Conservation (phyloP, 1,140 invertebrate species). For the Neomicropteryx cornuta region DNA sequence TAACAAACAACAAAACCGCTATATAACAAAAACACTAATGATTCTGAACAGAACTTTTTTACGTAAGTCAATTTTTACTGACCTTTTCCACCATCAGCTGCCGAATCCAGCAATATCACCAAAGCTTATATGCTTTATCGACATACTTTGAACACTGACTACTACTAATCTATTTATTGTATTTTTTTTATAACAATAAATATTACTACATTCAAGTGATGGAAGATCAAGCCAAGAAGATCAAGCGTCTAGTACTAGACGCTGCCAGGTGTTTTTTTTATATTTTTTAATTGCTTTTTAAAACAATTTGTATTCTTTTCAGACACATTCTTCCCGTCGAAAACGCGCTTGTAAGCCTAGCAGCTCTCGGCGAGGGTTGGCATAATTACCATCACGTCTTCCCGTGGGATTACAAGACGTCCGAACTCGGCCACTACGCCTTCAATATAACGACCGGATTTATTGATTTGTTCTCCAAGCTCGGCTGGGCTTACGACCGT, state of each 20-base stretch:
- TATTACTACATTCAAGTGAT: no score
- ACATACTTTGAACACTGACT: no score
- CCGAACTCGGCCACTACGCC: conserved; percentile 58
- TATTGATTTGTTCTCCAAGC: conserved; percentile 56
- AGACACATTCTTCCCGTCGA: conserved; percentile 66
- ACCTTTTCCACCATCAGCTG: no score
- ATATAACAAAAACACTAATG: background rate
- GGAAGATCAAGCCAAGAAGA: no score
- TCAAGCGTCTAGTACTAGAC: no score
- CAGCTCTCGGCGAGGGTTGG: conserved; percentile 75
- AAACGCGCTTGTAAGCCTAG: conserved; percentile 55
- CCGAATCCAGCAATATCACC: no score
- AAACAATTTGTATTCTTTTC: conserved; percentile 13
- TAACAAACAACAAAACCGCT: background rate
- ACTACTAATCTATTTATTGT: no score
- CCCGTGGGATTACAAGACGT: conserved; percentile 82
- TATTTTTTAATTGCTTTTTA: no score
- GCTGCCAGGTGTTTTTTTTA: no score
- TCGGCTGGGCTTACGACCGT: conserved; percentile 67
- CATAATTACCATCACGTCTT: conserved; percentile 94
- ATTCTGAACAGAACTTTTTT: background rate
- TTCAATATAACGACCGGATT: conserved; percentile 60
- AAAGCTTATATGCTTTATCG: no score
- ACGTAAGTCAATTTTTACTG: no score
- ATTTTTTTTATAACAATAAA: no score